phyloP scores from a whole-genome alignment of 2,797 vertebrate genomes.

The Etheostoma perlongum region DNA sequence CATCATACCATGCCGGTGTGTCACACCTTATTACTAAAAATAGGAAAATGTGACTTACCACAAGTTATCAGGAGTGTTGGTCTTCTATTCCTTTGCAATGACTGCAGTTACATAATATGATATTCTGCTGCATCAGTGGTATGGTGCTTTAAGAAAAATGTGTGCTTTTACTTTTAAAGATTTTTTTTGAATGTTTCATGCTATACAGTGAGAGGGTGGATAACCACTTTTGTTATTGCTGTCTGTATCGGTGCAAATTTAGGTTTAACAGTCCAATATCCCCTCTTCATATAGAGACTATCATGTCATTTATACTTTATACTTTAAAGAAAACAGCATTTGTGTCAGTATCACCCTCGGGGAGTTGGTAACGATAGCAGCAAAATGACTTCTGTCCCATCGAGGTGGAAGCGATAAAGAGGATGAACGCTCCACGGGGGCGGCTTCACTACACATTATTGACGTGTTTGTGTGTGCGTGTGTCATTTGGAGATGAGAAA shows the following conservation, averaged over 20 bases:
- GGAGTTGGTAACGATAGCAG: constrained; percentile 65
- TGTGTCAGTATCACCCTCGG: constrained; percentile 53
- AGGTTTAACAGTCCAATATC: constrained; percentile 30
- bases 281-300: constrained; percentile 32
- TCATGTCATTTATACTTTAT: constrained; percentile 55
- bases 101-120: constrained; percentile 22
- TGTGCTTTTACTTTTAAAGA: constrained; percentile 27
- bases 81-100: neutral
- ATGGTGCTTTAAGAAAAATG: constrained; percentile 18
- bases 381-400: constrained; percentile 67
- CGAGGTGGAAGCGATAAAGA: constrained; percentile 59
- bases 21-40: neutral
- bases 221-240: constrained; percentile 28
- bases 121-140: neutral
- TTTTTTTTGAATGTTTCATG: constrained; percentile 5
- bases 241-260: constrained; percentile 17
- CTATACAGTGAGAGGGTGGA: constrained; percentile 6
- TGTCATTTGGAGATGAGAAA: constrained; percentile 14
- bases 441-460: constrained; percentile 38
- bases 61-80: constrained; percentile 1
- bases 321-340: constrained; percentile 46
- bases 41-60: too few relatives aligned
- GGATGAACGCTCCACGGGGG: constrained; percentile 48
- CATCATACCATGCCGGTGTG: neutral
- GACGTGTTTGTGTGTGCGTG: constrained; percentile 18